These are phyloP conservation scores for Phalacrocorax pelagicus DNA, from an alignment of 2,113 vertebrate genomes.

Conservation along the genomic window DNA sequence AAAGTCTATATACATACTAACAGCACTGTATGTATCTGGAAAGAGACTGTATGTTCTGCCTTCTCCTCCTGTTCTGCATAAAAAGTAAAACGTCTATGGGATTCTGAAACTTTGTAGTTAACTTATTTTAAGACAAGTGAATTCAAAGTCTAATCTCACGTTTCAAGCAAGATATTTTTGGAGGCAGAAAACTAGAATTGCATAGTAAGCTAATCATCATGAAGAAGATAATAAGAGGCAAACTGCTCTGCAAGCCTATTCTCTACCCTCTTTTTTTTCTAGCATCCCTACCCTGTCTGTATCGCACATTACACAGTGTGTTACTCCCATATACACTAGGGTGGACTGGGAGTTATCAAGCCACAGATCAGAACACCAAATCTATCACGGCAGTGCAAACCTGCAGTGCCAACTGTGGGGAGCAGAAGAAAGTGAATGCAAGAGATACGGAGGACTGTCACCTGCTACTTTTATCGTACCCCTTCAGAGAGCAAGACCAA, in stretches of 20 bases:
- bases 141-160: not conserved
- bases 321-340: not conserved
- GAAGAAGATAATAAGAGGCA: not conserved
- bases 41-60: not conserved
- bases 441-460: not conserved
- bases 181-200: not conserved
- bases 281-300: not conserved
- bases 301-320: not conserved
- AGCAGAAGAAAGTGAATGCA: not conserved
- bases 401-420: not conserved
- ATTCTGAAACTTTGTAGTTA: not conserved
- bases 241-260: not conserved
- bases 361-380: not conserved
- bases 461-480: not conserved
- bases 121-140: not conserved
- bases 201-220: not conserved
- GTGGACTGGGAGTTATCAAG: not conserved
- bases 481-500: not conserved
- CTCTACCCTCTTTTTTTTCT: not conserved
- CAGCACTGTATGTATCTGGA: not conserved
- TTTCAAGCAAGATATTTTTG: not conserved
- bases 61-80: not conserved
- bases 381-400: not conserved
- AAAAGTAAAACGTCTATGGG: not conserved
- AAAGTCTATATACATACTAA: not conserved